Conservation (phyloP, 2,113 vertebrate species). For the Indicator indicator region DNA sequence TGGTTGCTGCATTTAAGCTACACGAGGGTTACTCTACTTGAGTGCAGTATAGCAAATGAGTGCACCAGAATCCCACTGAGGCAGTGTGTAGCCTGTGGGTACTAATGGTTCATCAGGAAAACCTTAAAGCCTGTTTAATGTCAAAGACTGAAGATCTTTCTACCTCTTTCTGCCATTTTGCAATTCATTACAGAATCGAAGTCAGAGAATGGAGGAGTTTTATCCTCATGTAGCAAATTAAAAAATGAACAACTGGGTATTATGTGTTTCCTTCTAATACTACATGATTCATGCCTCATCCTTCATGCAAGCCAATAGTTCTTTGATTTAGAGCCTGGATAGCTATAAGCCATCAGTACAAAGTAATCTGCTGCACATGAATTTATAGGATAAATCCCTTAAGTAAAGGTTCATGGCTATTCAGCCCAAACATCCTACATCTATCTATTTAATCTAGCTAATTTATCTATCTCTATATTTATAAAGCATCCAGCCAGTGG, state of each 20-base stretch:
- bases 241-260: neutral
- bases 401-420: conserved; percentile 41
- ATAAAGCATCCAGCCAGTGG: neutral
- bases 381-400: conserved; percentile 58
- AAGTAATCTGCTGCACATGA: conserved; percentile 28
- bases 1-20: neutral
- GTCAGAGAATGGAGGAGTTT: neutral
- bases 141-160: conserved; percentile 13
- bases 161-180: conserved; percentile 6
- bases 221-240: neutral
- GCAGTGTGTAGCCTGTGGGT: neutral
- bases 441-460: conserved; percentile 45
- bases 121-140: conserved; percentile 17
- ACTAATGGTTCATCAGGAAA: conserved; percentile 8
- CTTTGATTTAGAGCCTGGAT: conserved; percentile 26
- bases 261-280: conserved; percentile 1
- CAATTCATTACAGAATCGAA: neutral
- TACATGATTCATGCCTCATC: neutral
- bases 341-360: conserved; percentile 43
- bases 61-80: conserved; percentile 17
- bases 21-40: neutral
- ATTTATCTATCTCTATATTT: conserved; percentile 32
- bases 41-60: neutral
- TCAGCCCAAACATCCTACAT: conserved; percentile 13
- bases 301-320: conserved; percentile 9